Evolutionary conservation across 2,888 invertebrate genomes (phyloP).

Genomic region (Thumatha senex): DNA sequence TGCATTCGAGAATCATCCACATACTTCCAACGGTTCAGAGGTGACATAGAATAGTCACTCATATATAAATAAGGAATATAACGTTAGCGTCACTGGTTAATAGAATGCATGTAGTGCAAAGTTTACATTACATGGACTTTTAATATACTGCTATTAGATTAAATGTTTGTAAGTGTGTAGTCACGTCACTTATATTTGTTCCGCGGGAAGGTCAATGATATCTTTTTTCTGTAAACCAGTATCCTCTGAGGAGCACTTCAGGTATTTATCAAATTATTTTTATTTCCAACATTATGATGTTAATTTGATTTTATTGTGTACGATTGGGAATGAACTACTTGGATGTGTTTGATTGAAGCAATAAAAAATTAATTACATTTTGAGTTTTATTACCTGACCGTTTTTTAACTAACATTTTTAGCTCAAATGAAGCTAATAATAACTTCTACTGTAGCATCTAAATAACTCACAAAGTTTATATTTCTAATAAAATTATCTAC

Average conservation of each 20-base stretch:
- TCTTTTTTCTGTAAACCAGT: conserved; percentile 70
- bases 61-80: conserved; percentile 48
- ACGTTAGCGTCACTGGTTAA: conserved; percentile 37
- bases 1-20: conserved; percentile 35
- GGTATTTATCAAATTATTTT: conserved; percentile 78
- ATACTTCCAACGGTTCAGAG: conserved; percentile 62
- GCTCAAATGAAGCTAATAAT: no score
- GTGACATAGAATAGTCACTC: conserved; percentile 75
- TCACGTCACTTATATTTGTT: conserved; percentile 62
- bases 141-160: conserved; percentile 55
- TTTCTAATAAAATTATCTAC: no score
- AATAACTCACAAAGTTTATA: no score
- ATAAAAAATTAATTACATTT: conserved; percentile 43
- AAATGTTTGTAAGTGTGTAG: conserved; percentile 61
- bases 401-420: no score
- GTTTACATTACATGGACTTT: conserved; percentile 53
- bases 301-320: conserved; percentile 60
- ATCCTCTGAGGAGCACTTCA: conserved; percentile 76
- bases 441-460: no score
- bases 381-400: conserved; percentile 34
- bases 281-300: conserved; percentile 55
- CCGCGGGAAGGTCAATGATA: conserved; percentile 62
- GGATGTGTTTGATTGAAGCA: conserved; percentile 47
- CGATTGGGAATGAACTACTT: conserved; percentile 60
- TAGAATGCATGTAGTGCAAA: conserved; percentile 65